phyloP scores from a whole-genome alignment of 1,140 invertebrate species.

The Neodiprion virginianus region DNA sequence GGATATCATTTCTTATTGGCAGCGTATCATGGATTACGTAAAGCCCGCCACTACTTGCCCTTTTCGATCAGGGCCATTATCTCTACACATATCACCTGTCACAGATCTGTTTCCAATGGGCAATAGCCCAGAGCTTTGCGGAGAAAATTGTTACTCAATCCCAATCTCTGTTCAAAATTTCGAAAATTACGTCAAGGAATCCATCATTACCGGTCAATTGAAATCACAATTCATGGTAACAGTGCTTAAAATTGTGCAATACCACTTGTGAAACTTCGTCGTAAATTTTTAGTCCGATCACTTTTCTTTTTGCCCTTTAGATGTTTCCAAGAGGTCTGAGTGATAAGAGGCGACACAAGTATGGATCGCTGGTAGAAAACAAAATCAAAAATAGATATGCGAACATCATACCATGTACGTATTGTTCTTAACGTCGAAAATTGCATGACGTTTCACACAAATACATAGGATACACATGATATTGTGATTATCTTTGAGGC shows the following conservation, averaged over 20 bases:
- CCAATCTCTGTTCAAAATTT: slow-evolving; percentile 38
- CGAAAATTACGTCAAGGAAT: slow-evolving; percentile 39
- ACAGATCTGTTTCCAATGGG: no score
- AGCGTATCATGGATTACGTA: background rate
- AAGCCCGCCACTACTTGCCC: background rate
- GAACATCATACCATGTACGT: slow-evolving; percentile 75
- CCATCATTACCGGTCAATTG: slow-evolving; percentile 33
- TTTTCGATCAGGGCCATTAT: background rate
- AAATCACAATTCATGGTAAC: slow-evolving; percentile 39
- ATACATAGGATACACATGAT: no score
- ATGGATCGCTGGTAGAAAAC: slow-evolving; percentile 60
- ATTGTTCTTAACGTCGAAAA: background rate
- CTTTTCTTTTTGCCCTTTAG: slow-evolving; percentile 29
- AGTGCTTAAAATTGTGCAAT: background rate
- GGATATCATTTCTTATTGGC: background rate
- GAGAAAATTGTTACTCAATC: slow-evolving; percentile 6
- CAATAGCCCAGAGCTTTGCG: no score
- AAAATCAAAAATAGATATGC: slow-evolving; percentile 78
- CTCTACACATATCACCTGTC: no score
- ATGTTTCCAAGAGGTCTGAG: slow-evolving; percentile 40
- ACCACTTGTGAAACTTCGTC: background rate
- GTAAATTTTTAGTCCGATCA: slow-evolving; percentile 5
- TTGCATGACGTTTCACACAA: no score
- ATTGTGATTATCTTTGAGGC: no score
- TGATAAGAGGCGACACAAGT: slow-evolving; percentile 38